Conservation (phyloP, 1,140 invertebrate genomes). For the Cecropterus lyciades region DNA sequence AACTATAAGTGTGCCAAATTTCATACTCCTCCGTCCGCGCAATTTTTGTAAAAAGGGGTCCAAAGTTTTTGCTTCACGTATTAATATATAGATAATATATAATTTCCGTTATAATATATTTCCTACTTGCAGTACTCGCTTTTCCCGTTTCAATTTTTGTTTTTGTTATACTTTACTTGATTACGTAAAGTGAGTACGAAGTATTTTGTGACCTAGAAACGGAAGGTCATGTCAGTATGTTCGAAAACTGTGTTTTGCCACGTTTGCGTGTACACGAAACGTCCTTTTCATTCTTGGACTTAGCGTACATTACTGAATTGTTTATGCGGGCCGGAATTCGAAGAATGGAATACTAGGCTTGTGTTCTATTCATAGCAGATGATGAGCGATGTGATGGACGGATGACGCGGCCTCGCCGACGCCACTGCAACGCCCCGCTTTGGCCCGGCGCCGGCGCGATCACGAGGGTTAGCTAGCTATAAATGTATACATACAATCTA, state of each 20-base stretch:
- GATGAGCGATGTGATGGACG: conserved; percentile 76
- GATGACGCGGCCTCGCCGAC: conserved; percentile 76
- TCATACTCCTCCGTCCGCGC: too few species aligned
- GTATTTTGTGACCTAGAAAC: too few species aligned
- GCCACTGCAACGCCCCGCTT: conserved; percentile 53
- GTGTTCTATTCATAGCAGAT: conserved; percentile 71
- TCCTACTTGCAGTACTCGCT: too few species aligned
- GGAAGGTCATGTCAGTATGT: conserved; percentile 62
- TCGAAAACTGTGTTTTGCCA: conserved; percentile 45
- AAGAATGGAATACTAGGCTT: conserved; percentile 70
- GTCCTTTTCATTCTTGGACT: conserved; percentile 37
- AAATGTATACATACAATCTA: conserved; percentile 52
- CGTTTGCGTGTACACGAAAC: conserved; percentile 33
- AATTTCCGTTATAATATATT: too few species aligned
- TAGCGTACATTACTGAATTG: conserved; percentile 53
- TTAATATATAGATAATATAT: too few species aligned
- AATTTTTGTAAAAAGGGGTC: too few species aligned
- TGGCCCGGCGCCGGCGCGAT: conserved; percentile 70
- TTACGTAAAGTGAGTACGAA: too few species aligned
- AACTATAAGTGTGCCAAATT: too few species aligned
- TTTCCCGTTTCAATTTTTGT: too few species aligned
- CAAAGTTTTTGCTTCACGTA: too few species aligned
- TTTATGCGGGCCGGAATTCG: conserved; percentile 71
- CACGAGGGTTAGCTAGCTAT: conserved; percentile 57
- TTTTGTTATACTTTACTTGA: too few species aligned